Conservation (phyloP, 2,888 invertebrate species). For the Sympetrum striolatum region DNA sequence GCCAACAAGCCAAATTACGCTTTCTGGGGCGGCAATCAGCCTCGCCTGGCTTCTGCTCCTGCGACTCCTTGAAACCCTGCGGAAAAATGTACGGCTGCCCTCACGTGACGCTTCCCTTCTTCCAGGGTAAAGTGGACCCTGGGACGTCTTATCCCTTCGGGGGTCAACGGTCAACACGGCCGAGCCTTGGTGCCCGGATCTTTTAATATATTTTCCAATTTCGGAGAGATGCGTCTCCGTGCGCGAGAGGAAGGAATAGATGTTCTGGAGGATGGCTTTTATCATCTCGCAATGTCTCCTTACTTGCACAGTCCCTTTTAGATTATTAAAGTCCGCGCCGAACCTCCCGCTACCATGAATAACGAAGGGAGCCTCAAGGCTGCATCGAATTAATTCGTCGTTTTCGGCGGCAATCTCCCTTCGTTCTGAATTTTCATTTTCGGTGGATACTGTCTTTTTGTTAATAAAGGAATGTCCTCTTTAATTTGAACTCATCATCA, state of each 20-base stretch:
- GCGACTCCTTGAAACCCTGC: background rate
- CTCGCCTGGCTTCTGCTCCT: background rate
- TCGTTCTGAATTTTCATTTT: background rate
- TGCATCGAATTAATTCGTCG: background rate
- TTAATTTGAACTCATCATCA: too few relatives aligned
- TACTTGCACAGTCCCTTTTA: background rate
- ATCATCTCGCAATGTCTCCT: background rate
- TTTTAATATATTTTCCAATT: background rate
- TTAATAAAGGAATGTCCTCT: too few relatives aligned
- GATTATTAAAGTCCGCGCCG: background rate
- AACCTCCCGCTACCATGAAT: background rate
- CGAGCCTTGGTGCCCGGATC: background rate
- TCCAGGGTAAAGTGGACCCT: background rate
- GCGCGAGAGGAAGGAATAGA: background rate
- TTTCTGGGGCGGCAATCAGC: constrained; percentile 15
- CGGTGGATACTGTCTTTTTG: too few relatives aligned
- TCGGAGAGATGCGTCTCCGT: background rate
- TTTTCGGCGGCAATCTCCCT: background rate
- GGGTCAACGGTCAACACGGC: background rate
- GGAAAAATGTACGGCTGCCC: background rate
- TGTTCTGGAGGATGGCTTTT: background rate
- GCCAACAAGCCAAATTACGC: constrained; percentile 34
- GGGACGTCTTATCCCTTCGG: background rate
- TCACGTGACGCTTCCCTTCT: background rate
- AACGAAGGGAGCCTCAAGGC: background rate